Evolutionary conservation across 2,888 invertebrate genomes (phyloP).

Genomic region (Thereva unica): DNA sequence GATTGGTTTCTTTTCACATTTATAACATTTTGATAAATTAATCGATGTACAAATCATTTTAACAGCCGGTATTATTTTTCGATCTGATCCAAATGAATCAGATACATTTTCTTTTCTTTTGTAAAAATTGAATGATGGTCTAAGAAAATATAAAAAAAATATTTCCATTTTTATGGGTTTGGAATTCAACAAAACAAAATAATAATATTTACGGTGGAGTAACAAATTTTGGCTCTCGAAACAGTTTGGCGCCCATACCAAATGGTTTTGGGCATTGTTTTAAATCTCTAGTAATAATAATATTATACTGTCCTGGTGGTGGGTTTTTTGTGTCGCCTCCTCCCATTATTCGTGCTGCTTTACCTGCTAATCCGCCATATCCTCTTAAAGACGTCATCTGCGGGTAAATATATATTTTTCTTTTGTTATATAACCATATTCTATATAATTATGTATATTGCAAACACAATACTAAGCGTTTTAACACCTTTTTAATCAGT

Average conservation of each 20-base stretch:
- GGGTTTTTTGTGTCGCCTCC: constrained; percentile 42
- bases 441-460: too few relatives aligned
- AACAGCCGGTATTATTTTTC: constrained; percentile 50
- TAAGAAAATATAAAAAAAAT: constrained; percentile 10
- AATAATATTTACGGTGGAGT: constrained; percentile 46
- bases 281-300: constrained; percentile 34
- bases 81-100: constrained; percentile 48
- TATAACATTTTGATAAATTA: constrained; percentile 48
- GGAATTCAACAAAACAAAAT: neutral
- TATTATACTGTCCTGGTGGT: constrained; percentile 50
- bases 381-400: constrained; percentile 52
- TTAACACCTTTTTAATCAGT: constrained; percentile 48
- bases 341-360: constrained; percentile 45
- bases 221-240: constrained; percentile 1
- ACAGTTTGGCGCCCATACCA: constrained; percentile 43
- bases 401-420: neutral
- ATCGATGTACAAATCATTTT: constrained; percentile 49
- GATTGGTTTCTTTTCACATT: constrained; percentile 49
- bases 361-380: constrained; percentile 50
- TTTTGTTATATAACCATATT: too few relatives aligned
- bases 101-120: constrained; percentile 45
- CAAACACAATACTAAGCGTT: too few relatives aligned
- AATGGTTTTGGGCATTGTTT: constrained; percentile 48
- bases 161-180: constrained; percentile 10
- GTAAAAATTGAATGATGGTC: constrained; percentile 44